Evolutionary conservation across 1,140 invertebrate species (phyloP).

Genomic region (Muscidifurax raptorellus): DNA sequence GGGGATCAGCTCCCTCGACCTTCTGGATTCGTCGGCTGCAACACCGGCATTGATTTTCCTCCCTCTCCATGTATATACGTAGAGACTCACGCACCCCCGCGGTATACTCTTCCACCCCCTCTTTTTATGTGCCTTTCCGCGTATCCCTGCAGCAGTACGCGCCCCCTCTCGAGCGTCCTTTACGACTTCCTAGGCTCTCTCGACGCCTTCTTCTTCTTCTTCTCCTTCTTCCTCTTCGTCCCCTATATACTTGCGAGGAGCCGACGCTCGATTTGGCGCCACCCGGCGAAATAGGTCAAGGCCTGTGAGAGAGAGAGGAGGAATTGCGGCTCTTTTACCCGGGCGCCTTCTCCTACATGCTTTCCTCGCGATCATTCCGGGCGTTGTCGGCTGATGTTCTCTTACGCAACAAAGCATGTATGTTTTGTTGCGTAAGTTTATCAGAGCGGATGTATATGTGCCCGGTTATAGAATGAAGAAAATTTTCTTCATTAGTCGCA

Average conservation of each 20-base stretch:
- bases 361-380: constrained; percentile 12
- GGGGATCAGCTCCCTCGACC: neutral
- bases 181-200: constrained; percentile 17
- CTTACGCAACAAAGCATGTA: too few relatives aligned
- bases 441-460: too few relatives aligned
- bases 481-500: too few relatives aligned
- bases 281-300: constrained; percentile 71
- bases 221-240: constrained; percentile 31
- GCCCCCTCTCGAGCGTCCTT: neutral
- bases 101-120: constrained; percentile 1
- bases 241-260: constrained; percentile 47
- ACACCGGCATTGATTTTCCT: constrained; percentile 69
- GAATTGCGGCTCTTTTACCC: constrained; percentile 36
- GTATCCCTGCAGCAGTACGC: neutral
- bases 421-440: neutral
- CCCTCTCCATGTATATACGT: constrained; percentile 49
- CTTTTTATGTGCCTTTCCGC: constrained; percentile 18
- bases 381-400: constrained; percentile 12
- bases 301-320: constrained; percentile 59
- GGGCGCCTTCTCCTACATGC: constrained; percentile 20
- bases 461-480: too few relatives aligned
- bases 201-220: constrained; percentile 21
- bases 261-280: constrained; percentile 70
- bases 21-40: constrained; percentile 37
- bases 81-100: constrained; percentile 40